These are phyloP conservation scores for Grallaria varia DNA, from an alignment of 2,113 vertebrate species.

Conservation along the genomic window DNA sequence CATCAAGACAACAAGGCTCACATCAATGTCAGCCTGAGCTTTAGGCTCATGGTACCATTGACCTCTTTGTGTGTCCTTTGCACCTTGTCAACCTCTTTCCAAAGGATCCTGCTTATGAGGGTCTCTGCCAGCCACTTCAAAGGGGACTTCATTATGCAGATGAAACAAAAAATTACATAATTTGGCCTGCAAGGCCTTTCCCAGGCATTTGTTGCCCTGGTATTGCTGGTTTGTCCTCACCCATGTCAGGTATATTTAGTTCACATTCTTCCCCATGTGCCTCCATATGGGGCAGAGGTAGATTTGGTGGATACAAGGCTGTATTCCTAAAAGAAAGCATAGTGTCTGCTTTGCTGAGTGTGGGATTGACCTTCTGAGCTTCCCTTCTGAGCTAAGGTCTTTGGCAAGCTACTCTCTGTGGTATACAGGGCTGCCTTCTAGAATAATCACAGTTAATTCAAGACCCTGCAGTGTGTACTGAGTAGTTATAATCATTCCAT, in stretches of 20 bases:
- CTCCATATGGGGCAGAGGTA: neutral
- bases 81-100: neutral
- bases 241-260: neutral
- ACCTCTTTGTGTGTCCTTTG: neutral
- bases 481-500: conserved; percentile 20
- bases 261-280: neutral
- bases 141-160: neutral
- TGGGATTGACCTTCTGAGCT: neutral
- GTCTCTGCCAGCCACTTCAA: neutral
- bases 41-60: neutral
- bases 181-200: neutral
- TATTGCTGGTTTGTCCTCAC: neutral
- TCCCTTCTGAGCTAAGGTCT: neutral
- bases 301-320: neutral
- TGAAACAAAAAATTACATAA: neutral
- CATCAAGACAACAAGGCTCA: neutral
- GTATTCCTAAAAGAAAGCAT: neutral
- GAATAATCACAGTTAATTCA: neutral
- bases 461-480: neutral
- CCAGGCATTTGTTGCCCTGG: neutral
- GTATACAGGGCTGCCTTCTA: neutral
- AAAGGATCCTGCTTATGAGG: neutral
- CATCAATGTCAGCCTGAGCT: neutral
- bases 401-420: neutral
- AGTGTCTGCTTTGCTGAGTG: neutral